Conservation (phyloP, 2,888 invertebrate genomes). For the Parapristionchus giblindavisi region DNA sequence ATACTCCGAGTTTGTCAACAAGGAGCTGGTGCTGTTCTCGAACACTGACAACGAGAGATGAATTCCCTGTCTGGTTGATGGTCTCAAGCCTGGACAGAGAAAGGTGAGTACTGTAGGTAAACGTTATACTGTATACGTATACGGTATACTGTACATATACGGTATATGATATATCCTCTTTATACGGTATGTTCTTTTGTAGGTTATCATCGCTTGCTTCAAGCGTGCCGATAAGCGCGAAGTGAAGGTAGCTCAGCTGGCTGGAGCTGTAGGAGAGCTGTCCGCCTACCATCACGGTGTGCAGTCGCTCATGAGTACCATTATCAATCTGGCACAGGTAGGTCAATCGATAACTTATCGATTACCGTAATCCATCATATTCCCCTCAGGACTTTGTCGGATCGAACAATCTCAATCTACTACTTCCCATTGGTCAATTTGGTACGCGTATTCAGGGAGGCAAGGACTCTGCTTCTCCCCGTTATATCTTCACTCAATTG, state of each 20-base stretch:
- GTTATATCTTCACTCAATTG: constrained; percentile 94
- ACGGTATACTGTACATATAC: too few relatives aligned
- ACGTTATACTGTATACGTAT: too few relatives aligned
- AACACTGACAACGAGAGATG: constrained; percentile 75
- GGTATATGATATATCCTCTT: too few relatives aligned
- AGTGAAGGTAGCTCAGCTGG: constrained; percentile 95
- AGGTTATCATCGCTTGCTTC: constrained; percentile 78
- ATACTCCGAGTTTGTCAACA: constrained; percentile 66
- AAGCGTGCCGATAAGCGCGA: constrained; percentile 94
- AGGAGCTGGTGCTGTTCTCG: constrained; percentile 67
- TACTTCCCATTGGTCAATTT: constrained; percentile 96
- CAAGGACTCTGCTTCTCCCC: constrained; percentile 94
- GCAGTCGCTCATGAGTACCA: constrained; percentile 88
- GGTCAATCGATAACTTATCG: not conserved
- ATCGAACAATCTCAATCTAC: constrained; percentile 93
- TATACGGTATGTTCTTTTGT: too few relatives aligned
- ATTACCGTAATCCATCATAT: too few relatives aligned
- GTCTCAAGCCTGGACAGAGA: constrained; percentile 95
- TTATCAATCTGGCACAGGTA: constrained; percentile 85
- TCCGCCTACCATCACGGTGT: constrained; percentile 99
- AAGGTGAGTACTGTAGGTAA: constrained; percentile 73
- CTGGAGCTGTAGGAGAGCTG: constrained; percentile 95
- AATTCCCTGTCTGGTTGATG: constrained; percentile 77
- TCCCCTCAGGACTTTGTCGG: constrained; percentile 94
- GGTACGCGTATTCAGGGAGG: constrained; percentile 88